Conservation (phyloP, 30 jellyfish, hydroid and myxozoan species). For the Hydractinia symbiolongicarpus region DNA sequence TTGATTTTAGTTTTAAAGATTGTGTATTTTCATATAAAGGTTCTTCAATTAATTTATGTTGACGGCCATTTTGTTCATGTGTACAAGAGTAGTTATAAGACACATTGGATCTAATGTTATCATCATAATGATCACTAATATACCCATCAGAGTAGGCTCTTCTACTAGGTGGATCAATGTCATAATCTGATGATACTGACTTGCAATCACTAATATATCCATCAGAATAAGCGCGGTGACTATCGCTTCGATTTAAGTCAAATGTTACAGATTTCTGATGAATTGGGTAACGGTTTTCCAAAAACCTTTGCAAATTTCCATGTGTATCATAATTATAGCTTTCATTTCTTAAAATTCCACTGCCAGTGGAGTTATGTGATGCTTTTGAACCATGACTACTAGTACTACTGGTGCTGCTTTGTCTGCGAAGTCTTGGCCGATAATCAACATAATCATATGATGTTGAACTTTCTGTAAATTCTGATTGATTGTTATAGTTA, state of each 20-base stretch:
- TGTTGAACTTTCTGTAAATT: not conserved
- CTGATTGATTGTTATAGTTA: not conserved
- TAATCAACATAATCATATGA: not conserved
- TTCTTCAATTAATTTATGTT: not conserved
- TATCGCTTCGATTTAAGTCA: not conserved
- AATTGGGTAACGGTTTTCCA: conserved; percentile 31
- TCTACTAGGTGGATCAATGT: not conserved
- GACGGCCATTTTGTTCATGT: not conserved
- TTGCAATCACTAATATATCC: conserved; percentile 17
- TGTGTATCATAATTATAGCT: conserved; percentile 15
- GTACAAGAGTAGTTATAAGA: not conserved
- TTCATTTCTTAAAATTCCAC: conserved; percentile 29
- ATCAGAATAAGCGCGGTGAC: conserved; percentile 13
- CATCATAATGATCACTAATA: not conserved
- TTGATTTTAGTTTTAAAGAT: not conserved
- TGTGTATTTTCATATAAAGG: conserved; percentile 19
- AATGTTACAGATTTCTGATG: conserved; percentile 22
- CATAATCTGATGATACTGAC: not conserved
- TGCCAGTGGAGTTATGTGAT: conserved; percentile 14
- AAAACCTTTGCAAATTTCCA: conserved; percentile 13
- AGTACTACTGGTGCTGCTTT: conserved; percentile 20
- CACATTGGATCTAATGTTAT: not conserved
- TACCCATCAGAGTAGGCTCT: conserved; percentile 22
- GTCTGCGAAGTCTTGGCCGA: conserved; percentile 13
- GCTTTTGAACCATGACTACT: conserved; percentile 30